Percentiles rank a stretch among this genome's conserved stretches.
These are phyloP conservation scores for Erynnis tages DNA, from an alignment of 2,888 invertebrate species.

Conservation along the genomic window DNA sequence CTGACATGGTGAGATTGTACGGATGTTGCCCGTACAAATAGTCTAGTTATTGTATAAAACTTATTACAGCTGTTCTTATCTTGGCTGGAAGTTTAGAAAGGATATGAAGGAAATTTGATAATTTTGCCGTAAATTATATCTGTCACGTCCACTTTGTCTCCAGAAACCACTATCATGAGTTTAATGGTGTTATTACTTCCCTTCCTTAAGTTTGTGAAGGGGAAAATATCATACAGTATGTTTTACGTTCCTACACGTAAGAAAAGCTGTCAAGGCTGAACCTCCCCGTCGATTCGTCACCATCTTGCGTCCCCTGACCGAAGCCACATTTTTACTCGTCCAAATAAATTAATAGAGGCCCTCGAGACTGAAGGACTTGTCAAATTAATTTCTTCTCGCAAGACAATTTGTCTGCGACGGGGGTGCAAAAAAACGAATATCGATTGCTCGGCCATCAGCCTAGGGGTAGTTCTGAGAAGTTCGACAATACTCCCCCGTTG, in stretches of 20 bases:
- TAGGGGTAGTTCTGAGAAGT: constrained; percentile 36
- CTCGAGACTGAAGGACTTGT: constrained; percentile 70
- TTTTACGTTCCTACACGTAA: constrained; percentile 23
- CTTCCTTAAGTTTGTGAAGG: neutral
- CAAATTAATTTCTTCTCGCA: constrained; percentile 80
- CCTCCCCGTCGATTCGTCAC: constrained; percentile 27
- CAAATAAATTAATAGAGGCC: constrained; percentile 78
- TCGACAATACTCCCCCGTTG: constrained; percentile 22
- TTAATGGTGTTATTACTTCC: neutral
- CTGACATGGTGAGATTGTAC: too few species aligned
- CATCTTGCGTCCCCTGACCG: constrained; percentile 40
- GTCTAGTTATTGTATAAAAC: too few species aligned
- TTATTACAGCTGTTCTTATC: too few species aligned
- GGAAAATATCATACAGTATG: constrained; percentile 20
- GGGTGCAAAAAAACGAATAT: constrained; percentile 70
- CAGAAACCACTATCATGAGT: too few species aligned
- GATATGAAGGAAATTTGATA: too few species aligned
- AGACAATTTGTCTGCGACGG: constrained; percentile 76
- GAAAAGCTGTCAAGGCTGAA: constrained; percentile 21
- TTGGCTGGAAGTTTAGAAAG: too few species aligned
- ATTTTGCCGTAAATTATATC: too few species aligned
- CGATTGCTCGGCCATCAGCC: constrained; percentile 72
- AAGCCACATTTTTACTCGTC: constrained; percentile 75
- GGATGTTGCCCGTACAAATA: too few species aligned
- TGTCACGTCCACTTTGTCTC: too few species aligned